A percentile compares a stretch with the other conserved stretches of the same genome.
phyloP scores from a whole-genome alignment of 2,888 invertebrate species.

The Scrobipalpa atriplicella region DNA sequence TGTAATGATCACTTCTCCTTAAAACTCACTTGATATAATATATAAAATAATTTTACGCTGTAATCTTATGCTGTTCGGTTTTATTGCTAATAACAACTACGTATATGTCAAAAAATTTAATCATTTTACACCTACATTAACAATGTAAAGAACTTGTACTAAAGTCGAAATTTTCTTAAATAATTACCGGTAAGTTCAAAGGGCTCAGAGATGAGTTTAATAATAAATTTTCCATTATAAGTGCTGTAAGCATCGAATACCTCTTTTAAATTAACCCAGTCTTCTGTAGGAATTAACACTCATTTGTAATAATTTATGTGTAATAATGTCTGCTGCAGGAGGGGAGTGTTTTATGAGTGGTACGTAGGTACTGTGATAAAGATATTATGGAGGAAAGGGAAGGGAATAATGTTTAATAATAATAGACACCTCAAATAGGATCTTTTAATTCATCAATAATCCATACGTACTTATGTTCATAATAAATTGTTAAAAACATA shows the following conservation, averaged over 20 bases:
- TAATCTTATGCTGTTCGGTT: too few species aligned
- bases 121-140: neutral
- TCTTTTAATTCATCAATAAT: too few species aligned
- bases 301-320: slow-evolving; percentile 28
- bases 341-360: slow-evolving; percentile 7
- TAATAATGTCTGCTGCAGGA: slow-evolving; percentile 18
- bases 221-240: slow-evolving; percentile 2
- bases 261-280: slow-evolving; percentile 43
- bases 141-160: neutral
- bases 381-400: neutral
- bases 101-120: too few species aligned
- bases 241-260: slow-evolving; percentile 21
- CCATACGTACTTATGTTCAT: too few species aligned
- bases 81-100: too few species aligned
- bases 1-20: too few species aligned
- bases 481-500: too few species aligned
- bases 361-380: neutral
- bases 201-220: neutral
- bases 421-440: too few species aligned
- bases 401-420: too few species aligned
- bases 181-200: neutral
- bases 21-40: too few species aligned
- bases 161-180: neutral
- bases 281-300: slow-evolving; percentile 46
- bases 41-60: too few species aligned